A percentile compares a stretch with the other conserved stretches of the same genome.
phyloP scores from a whole-genome alignment of 2,113 vertebrate species.

The Xiphorhynchus elegans region DNA sequence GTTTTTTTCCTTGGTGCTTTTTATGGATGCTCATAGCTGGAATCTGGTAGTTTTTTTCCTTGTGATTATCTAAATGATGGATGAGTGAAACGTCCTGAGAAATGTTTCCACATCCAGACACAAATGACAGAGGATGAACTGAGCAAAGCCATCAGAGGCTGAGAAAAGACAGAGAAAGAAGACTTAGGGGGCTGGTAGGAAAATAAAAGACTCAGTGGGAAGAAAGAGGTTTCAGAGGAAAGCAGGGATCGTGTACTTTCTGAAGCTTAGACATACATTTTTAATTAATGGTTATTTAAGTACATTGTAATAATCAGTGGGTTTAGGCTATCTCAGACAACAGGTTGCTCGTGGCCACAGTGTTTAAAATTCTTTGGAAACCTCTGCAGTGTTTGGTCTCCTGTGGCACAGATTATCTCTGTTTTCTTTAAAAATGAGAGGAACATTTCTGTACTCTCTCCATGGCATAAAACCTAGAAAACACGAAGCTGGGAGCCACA shows the following conservation, averaged over 20 bases:
- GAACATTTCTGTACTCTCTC: not conserved
- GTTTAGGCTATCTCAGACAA: not conserved
- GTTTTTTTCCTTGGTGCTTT: not conserved
- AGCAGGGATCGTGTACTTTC: not conserved
- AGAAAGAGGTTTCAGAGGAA: not conserved
- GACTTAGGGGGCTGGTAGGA: not conserved
- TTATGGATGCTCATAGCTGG: constrained; percentile 27
- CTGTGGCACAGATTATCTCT: not conserved
- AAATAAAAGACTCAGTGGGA: not conserved
- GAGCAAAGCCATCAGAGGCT: constrained; percentile 17
- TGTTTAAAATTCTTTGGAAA: not conserved
- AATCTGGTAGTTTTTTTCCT: constrained; percentile 10
- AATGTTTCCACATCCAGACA: constrained; percentile 17
- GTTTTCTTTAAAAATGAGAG: not conserved
- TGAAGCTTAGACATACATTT: not conserved
- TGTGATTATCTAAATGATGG: constrained; percentile 55
- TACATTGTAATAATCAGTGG: not conserved
- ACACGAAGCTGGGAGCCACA: not conserved
- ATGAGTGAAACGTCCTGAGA: constrained; percentile 39
- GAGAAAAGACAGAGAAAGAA: not conserved
- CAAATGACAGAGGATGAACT: constrained; percentile 48
- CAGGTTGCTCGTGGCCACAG: not conserved
- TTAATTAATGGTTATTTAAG: not conserved
- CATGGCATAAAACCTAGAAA: not conserved
- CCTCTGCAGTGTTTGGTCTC: not conserved